A percentile compares a stretch with the other conserved stretches of the same genome.
phyloP scores from a whole-genome alignment of 1,140 invertebrate species.

The Dendroctonus valens region DNA sequence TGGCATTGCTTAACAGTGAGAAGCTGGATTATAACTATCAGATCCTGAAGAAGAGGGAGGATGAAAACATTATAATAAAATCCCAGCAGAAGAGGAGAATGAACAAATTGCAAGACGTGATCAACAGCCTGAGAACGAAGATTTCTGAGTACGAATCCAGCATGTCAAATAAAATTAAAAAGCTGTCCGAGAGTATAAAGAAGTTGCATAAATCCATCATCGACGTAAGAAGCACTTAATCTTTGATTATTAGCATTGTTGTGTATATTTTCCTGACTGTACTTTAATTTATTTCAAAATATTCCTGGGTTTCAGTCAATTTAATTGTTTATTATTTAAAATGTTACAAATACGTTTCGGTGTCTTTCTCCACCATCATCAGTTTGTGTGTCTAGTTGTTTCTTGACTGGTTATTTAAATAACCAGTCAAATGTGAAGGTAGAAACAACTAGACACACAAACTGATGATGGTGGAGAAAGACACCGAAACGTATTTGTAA shows the following conservation, averaged over 20 bases:
- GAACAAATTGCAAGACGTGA: conserved; percentile 73
- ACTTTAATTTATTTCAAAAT: too few species aligned
- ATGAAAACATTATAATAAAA: conserved; percentile 80
- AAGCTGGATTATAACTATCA: conserved; percentile 86
- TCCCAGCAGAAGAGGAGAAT: conserved; percentile 80
- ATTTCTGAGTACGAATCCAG: conserved; percentile 60
- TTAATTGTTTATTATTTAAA: too few species aligned
- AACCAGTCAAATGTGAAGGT: too few species aligned
- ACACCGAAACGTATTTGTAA: too few species aligned
- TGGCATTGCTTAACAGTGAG: conserved; percentile 73
- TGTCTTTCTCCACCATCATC: too few species aligned
- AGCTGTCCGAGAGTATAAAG: conserved; percentile 57
- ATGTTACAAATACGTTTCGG: too few species aligned
- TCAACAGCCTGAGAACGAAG: conserved; percentile 64
- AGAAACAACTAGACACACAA: too few species aligned
- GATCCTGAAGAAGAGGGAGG: conserved; percentile 79
- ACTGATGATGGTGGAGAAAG: too few species aligned
- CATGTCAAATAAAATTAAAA: conserved; percentile 45
- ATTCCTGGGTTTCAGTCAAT: too few species aligned
- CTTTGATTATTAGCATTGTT: not conserved
- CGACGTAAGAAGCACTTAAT: conserved; percentile 47
- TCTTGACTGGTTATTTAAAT: too few species aligned
- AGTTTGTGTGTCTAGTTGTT: too few species aligned
- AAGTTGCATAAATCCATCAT: conserved; percentile 63
- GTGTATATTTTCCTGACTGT: too few species aligned